Percentiles rank a stretch among this genome's conserved stretches.
These are phyloP conservation scores for Parus major DNA, from an alignment of 2,113 vertebrate species.

Conservation along the genomic window DNA sequence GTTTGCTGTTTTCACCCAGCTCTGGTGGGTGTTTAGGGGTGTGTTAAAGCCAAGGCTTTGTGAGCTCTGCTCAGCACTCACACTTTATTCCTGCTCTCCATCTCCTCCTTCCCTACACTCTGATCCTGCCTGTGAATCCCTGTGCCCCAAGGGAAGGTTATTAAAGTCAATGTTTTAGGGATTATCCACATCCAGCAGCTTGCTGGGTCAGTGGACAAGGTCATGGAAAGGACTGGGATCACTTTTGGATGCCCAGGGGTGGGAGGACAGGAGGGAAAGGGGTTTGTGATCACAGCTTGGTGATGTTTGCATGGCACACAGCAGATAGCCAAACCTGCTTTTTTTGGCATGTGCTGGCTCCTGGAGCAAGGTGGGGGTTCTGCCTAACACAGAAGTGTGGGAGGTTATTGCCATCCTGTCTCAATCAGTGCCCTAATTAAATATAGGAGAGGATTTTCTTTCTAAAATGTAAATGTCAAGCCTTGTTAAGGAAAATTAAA, in stretches of 20 bases:
- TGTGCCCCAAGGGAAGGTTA: background rate
- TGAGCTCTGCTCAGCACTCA: background rate
- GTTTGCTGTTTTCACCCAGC: conserved; percentile 48
- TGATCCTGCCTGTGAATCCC: background rate
- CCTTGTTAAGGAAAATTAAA: conserved; percentile 32
- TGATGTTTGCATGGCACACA: background rate
- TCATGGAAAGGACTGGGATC: background rate
- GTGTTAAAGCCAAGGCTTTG: background rate
- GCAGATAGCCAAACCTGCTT: background rate
- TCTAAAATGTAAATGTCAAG: conserved; percentile 21
- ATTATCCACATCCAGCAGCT: background rate
- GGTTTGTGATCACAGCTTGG: background rate
- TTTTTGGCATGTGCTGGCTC: background rate
- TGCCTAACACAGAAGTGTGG: background rate
- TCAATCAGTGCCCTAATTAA: conserved; percentile 13
- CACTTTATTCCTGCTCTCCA: background rate
- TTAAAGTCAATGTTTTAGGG: background rate
- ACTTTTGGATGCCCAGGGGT: background rate
- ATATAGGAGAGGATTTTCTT: conserved; percentile 23
- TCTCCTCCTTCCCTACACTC: background rate
- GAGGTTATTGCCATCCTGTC: background rate
- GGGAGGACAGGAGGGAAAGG: background rate
- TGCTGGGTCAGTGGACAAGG: background rate
- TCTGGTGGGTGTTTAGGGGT: background rate
- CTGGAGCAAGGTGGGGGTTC: background rate